These are phyloP conservation scores for Sarcophaga variegata DNA, from an alignment of 2,888 invertebrate species.

Conservation along the genomic window DNA sequence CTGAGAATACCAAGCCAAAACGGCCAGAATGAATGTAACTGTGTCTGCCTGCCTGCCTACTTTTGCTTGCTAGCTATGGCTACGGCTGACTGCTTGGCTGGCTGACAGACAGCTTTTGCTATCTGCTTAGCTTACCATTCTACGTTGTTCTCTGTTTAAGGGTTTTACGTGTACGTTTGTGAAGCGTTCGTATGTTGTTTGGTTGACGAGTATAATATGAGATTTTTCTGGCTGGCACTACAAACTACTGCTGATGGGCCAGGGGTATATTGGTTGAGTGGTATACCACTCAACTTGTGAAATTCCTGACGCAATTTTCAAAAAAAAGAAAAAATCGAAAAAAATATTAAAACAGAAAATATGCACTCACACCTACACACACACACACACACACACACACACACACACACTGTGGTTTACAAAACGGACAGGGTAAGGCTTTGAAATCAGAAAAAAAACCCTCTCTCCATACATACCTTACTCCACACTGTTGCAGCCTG, in stretches of 20 bases:
- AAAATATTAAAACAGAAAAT: constrained; percentile 44
- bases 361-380: not conserved
- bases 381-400: too few species aligned
- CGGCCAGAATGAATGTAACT: constrained; percentile 7
- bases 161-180: constrained; percentile 25
- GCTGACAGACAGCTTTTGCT: constrained; percentile 31
- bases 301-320: constrained; percentile 75
- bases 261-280: constrained; percentile 62
- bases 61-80: constrained; percentile 29
- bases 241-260: constrained; percentile 53
- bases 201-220: constrained; percentile 59
- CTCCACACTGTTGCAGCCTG: not conserved
- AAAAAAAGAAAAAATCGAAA: constrained; percentile 34
- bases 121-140: constrained; percentile 43
- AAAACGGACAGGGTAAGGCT: constrained; percentile 66
- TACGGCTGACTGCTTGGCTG: constrained; percentile 32
- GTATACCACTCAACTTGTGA: constrained; percentile 74
- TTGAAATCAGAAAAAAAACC: constrained; percentile 59
- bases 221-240: constrained; percentile 67
- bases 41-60: constrained; percentile 8
- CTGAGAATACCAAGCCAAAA: not conserved
- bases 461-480: constrained; percentile 36
- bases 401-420: constrained; percentile 15
- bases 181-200: constrained; percentile 37
- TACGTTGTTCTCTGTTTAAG: constrained; percentile 3